phyloP scores from a whole-genome alignment of 2,797 vertebrate species.

The Lithobates pipiens region DNA sequence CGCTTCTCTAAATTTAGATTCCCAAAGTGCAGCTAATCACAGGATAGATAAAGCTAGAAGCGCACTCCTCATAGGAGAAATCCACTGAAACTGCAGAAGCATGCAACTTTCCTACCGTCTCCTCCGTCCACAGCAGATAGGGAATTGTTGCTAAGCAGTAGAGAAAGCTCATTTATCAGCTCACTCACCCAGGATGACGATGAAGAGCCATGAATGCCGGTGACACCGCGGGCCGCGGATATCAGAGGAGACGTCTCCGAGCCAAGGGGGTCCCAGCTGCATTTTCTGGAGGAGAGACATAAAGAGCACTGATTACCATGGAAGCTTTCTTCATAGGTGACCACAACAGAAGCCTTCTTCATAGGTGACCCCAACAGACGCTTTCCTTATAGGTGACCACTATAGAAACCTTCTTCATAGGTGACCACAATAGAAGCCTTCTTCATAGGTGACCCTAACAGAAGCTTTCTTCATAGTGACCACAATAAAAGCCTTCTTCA shows the following conservation, averaged over 20 bases:
- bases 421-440: background rate
- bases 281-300: slow-evolving; percentile 26
- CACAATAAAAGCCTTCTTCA: background rate
- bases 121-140: background rate
- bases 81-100: background rate
- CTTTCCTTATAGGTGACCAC: too few relatives aligned
- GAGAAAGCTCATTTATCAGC: background rate
- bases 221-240: background rate
- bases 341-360: background rate
- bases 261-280: slow-evolving; percentile 17
- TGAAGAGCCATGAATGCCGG: slow-evolving; percentile 19
- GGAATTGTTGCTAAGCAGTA: slow-evolving; percentile 7
- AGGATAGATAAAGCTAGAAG: background rate
- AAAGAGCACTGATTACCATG: background rate
- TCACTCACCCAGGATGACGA: slow-evolving; percentile 40
- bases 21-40: background rate
- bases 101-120: slow-evolving; percentile 25
- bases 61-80: too few relatives aligned
- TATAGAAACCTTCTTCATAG: background rate
- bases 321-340: background rate
- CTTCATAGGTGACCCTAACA: too few relatives aligned
- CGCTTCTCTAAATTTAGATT: slow-evolving; percentile 38
- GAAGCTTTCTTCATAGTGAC: background rate
- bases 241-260: background rate
- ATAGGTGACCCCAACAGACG: too few relatives aligned